phyloP scores from a whole-genome alignment of 1,140 invertebrate genomes.

The Triops cancriformis region DNA sequence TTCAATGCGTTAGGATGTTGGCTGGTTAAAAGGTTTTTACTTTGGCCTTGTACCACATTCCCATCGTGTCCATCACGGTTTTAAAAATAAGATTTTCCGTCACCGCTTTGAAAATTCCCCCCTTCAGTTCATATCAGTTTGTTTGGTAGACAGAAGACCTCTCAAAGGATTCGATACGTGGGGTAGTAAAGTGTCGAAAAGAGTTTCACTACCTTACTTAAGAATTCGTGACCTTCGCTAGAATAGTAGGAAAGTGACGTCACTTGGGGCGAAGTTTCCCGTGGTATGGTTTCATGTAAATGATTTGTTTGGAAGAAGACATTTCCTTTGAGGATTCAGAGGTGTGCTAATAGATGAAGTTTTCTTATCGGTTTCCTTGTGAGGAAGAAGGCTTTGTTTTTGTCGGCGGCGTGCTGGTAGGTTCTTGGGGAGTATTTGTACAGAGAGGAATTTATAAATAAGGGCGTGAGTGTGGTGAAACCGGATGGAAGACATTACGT shows the following conservation, averaged over 20 bases:
- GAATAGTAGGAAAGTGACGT: no score
- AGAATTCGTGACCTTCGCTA: no score
- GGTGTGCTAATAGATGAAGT: no score
- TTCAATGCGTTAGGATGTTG: neutral
- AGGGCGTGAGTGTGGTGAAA: neutral
- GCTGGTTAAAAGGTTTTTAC: neutral
- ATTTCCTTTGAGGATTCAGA: no score
- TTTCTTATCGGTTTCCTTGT: neutral
- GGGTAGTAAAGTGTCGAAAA: no score
- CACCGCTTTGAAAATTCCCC: neutral
- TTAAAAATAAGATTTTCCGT: neutral
- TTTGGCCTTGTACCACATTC: slow-evolving; percentile 3
- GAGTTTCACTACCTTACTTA: no score
- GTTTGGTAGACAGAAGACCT: neutral
- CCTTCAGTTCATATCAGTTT: neutral
- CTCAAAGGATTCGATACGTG: no score
- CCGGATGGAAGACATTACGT: slow-evolving; percentile 4
- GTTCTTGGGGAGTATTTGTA: no score
- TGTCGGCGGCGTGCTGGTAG: neutral
- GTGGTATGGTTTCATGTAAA: no score
- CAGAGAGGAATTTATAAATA: neutral
- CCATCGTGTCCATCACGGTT: neutral
- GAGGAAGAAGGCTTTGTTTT: neutral
- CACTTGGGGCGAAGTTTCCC: no score
- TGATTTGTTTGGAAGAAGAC: no score